Evolutionary conservation across 2,888 invertebrate species (phyloP).

Genomic region (Stenoptilia bipunctidactyla): DNA sequence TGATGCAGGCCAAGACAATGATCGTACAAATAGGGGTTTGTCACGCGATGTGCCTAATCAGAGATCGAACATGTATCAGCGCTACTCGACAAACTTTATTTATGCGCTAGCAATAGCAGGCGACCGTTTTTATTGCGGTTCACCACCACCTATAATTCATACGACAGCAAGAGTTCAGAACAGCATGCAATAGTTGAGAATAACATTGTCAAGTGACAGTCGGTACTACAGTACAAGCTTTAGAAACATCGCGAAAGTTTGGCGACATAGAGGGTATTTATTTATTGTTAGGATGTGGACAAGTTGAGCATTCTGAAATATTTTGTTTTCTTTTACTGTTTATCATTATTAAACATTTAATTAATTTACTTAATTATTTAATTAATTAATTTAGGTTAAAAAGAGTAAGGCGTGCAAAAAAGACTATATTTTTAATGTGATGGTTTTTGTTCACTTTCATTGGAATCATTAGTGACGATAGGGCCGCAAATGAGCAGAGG

Average conservation of each 20-base stretch:
- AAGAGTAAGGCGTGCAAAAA: too few species aligned
- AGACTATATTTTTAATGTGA: too few species aligned
- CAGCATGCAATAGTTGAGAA: neutral
- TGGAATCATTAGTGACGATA: too few species aligned
- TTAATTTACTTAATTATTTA: too few species aligned
- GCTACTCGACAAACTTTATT: constrained; percentile 56
- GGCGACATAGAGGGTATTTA: neutral
- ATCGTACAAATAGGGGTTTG: constrained; percentile 65
- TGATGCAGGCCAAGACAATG: constrained; percentile 57
- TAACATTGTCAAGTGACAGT: constrained; percentile 1
- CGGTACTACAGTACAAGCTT: neutral
- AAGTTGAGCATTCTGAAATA: too few species aligned
- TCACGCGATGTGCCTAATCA: constrained; percentile 63
- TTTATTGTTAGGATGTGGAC: constrained; percentile 18
- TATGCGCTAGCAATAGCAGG: constrained; percentile 53
- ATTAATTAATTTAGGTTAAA: too few species aligned
- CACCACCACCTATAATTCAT: constrained; percentile 38
- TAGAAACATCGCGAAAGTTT: too few species aligned
- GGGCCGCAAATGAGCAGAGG: too few species aligned
- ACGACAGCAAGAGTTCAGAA: constrained; percentile 14
- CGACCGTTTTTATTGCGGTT: constrained; percentile 46
- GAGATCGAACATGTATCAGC: constrained; percentile 50
- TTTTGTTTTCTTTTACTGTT: too few species aligned
- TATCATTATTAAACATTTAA: too few species aligned
- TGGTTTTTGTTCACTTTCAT: too few species aligned